Conservation (phyloP, 1,140 invertebrate species). For the Anastatus disparis region DNA sequence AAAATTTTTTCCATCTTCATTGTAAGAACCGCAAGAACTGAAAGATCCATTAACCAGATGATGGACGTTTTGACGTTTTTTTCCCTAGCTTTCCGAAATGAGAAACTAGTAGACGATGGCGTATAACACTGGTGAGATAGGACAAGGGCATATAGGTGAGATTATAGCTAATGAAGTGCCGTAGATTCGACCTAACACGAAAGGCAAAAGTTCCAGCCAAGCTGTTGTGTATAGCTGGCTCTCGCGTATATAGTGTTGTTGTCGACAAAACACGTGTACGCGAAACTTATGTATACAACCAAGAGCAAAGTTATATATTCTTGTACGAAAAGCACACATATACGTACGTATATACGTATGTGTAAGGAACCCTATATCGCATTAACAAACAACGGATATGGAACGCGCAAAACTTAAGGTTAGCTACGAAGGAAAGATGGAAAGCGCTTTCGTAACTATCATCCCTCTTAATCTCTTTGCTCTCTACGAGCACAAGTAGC, state of each 20-base stretch:
- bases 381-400: constrained; percentile 34
- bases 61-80: constrained; percentile 4
- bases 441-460: constrained; percentile 44
- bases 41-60: not conserved
- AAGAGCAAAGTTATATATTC: constrained; percentile 4
- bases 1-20: too few species aligned
- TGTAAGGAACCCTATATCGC: constrained; percentile 21
- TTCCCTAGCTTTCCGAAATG: not conserved
- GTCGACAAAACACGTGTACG: constrained; percentile 30
- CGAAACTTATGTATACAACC: constrained; percentile 5
- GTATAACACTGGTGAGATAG: not conserved
- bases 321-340: too few species aligned
- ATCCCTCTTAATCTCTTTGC: constrained; percentile 49
- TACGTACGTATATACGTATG: not conserved
- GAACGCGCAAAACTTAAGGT: too few species aligned
- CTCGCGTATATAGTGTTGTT: not conserved
- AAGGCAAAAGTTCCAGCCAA: constrained; percentile 13
- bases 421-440: constrained; percentile 7
- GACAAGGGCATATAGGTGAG: not conserved
- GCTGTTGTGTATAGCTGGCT: not conserved
- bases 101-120: too few species aligned
- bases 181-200: not conserved
- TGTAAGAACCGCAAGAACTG: not conserved
- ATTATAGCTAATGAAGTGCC: constrained; percentile 32
- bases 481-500: too few species aligned